These are phyloP conservation scores for Acanthurus tractus DNA, from an alignment of 2,797 vertebrate species.

Conservation along the genomic window DNA sequence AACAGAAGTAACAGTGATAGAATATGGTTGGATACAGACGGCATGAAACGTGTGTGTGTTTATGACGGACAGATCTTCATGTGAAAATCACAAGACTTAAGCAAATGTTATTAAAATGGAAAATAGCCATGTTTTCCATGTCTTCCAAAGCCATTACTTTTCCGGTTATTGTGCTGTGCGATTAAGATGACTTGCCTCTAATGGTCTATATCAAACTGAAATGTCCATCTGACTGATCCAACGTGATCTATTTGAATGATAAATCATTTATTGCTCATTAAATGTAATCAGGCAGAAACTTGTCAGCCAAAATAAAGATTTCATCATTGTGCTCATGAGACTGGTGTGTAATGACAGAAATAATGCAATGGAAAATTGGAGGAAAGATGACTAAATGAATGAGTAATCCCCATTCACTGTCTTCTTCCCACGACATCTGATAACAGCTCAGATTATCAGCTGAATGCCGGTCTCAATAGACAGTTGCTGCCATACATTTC, in stretches of 20 bases:
- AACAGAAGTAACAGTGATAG: conserved; percentile 25
- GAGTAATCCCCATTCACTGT: conserved; percentile 77
- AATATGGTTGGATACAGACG: conserved; percentile 9
- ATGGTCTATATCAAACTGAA: conserved; percentile 70
- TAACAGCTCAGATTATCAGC: conserved; percentile 70
- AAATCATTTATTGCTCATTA: conserved; percentile 80
- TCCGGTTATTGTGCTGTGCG: conserved; percentile 68
- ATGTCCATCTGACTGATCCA: conserved; percentile 75
- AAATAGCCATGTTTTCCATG: conserved; percentile 61
- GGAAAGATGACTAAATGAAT: conserved; percentile 81
- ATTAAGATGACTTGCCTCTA: conserved; percentile 59
- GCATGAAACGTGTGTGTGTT: conserved; percentile 15
- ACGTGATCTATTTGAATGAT: conserved; percentile 71
- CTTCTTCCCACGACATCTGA: conserved; percentile 75
- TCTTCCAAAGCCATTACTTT: conserved; percentile 59
- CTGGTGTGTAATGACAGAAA: conserved; percentile 79
- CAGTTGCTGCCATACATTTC: conserved; percentile 67
- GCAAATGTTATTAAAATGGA: conserved; percentile 69
- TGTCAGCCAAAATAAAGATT: conserved; percentile 83
- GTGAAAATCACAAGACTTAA: conserved; percentile 54
- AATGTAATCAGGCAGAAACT: conserved; percentile 81
- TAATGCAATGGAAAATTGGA: conserved; percentile 77
- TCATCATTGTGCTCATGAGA: conserved; percentile 78
- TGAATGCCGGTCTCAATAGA: conserved; percentile 68
- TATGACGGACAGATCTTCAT: conserved; percentile 24